phyloP scores from a whole-genome alignment of 2,797 vertebrate genomes.

The Saxicola maurus region DNA sequence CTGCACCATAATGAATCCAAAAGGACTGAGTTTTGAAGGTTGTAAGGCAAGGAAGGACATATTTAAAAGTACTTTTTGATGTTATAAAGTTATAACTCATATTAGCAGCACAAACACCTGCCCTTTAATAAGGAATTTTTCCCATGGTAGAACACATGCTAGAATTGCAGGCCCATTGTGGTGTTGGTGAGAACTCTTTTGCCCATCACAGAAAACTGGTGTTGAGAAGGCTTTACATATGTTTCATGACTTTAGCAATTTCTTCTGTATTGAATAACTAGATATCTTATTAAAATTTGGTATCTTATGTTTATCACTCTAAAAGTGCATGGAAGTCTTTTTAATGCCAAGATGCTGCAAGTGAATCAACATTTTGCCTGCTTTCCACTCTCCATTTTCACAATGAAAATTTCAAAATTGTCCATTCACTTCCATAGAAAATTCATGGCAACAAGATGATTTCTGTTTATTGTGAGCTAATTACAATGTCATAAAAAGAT shows the following conservation, averaged over 20 bases:
- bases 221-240: neutral
- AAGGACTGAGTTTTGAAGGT: neutral
- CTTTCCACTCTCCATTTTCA: neutral
- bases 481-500: neutral
- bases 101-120: neutral
- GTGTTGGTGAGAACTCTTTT: neutral
- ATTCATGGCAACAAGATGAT: neutral
- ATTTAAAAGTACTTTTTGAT: neutral
- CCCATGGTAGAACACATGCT: neutral
- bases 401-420: neutral
- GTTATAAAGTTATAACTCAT: neutral
- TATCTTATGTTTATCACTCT: neutral
- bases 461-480: neutral
- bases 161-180: neutral
- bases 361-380: neutral
- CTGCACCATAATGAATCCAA: neutral
- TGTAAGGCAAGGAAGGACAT: neutral
- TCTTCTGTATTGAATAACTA: neutral
- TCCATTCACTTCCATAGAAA: neutral
- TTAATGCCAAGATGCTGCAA: neutral
- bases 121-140: neutral
- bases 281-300: neutral
- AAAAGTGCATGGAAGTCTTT: neutral
- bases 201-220: neutral
- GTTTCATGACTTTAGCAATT: neutral